Conservation (phyloP, 2,888 invertebrate genomes). For the Amphipoea oculea region DNA sequence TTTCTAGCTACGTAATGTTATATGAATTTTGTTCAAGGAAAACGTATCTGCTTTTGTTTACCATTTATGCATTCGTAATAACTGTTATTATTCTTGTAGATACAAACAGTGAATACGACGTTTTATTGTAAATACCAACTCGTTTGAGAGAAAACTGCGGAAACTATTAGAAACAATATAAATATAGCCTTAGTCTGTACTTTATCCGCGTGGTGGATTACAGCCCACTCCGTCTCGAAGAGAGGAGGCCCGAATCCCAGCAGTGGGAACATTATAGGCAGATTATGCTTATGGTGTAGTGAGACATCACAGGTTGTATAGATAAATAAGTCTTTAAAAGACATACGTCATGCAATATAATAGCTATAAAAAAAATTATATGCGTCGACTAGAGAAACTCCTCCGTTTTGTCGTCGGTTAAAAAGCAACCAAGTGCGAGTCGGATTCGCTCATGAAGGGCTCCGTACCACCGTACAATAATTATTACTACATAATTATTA, state of each 20-base stretch:
- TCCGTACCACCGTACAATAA: no score
- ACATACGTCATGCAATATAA: neutral
- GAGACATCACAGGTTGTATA: neutral
- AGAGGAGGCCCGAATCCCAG: no score
- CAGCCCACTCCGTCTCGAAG: no score
- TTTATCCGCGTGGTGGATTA: no score
- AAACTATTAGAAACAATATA: constrained; percentile 4
- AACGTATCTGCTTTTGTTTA: constrained; percentile 26
- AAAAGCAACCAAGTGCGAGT: no score
- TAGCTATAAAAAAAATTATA: no score
- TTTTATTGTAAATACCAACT: neutral
- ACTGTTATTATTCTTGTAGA: constrained; percentile 29
- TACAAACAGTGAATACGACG: neutral
- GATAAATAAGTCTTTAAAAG: neutral
- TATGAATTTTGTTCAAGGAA: constrained; percentile 39
- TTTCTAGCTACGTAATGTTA: neutral
- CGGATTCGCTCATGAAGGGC: no score
- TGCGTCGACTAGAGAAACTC: no score
- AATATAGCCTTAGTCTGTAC: neutral
- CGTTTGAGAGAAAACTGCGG: neutral
- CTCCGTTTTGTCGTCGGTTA: neutral
- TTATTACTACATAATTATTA: no score
- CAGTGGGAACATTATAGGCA: no score
- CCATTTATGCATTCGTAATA: constrained; percentile 21
- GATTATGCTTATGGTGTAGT: neutral